phyloP scores from a whole-genome alignment of 2,888 invertebrate genomes.

The Actias luna region DNA sequence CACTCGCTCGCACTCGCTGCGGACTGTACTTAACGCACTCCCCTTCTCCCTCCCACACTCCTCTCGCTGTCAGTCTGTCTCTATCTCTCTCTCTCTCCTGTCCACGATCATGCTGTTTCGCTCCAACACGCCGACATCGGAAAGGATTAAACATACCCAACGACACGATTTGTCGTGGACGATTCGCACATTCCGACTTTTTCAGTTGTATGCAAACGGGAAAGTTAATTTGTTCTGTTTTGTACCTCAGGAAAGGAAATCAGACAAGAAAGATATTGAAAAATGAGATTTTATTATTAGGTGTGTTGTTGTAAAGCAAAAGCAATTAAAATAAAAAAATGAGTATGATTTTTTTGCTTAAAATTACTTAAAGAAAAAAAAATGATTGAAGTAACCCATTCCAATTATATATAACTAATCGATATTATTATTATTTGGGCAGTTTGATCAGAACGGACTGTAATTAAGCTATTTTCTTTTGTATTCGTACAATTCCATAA shows the following conservation, averaged over 20 bases:
- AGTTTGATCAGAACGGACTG: neutral
- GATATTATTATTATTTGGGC: neutral
- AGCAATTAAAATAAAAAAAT: no score
- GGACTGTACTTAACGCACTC: conserved; percentile 43
- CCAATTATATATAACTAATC: no score
- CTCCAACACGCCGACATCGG: neutral
- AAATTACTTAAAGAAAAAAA: neutral
- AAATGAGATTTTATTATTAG: neutral
- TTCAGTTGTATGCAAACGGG: no score
- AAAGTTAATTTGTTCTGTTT: no score
- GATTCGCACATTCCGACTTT: conserved; percentile 18
- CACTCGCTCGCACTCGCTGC: conserved; percentile 20
- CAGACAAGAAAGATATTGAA: neutral
- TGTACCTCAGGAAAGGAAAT: no score
- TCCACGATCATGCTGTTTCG: conserved; percentile 19
- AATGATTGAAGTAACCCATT: neutral
- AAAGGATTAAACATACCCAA: neutral
- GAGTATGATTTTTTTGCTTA: neutral
- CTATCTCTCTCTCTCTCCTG: conserved; percentile 35
- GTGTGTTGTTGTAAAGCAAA: neutral
- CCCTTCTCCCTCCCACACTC: neutral
- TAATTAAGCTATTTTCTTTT: neutral
- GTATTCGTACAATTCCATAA: neutral
- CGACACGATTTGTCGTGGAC: conserved; percentile 18
- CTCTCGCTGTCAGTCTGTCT: neutral